These are phyloP conservation scores for Corythornis leucogaster DNA, from an alignment of 2,797 vertebrate species.

Conservation along the genomic window DNA sequence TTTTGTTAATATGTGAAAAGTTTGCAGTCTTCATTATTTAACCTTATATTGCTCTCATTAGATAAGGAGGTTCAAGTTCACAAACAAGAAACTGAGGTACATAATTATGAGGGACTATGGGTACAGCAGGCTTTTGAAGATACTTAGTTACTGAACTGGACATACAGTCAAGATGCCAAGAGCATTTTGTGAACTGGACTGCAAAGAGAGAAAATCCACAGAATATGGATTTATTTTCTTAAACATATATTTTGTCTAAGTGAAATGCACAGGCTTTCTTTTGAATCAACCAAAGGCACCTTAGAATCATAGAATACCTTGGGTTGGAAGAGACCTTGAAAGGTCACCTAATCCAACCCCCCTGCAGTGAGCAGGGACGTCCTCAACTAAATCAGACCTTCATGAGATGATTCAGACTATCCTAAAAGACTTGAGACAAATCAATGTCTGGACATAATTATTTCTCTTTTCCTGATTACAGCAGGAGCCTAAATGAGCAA, in stretches of 20 bases:
- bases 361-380: too few species aligned
- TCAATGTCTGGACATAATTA: neutral
- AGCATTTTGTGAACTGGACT: neutral
- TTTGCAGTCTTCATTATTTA: neutral
- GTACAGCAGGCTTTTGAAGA: neutral
- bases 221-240: neutral
- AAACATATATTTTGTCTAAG: neutral
- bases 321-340: too few species aligned
- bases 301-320: too few species aligned
- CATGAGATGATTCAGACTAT: neutral
- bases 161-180: neutral
- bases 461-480: neutral
- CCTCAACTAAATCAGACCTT: neutral
- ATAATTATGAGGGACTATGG: neutral
- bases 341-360: too few species aligned
- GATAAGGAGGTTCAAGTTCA: neutral
- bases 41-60: neutral
- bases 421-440: neutral
- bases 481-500: neutral
- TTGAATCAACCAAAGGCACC: neutral
- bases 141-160: neutral
- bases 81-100: neutral
- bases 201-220: neutral
- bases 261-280: neutral
- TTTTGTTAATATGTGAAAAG: neutral